Evolutionary conservation across 2,888 invertebrate genomes (phyloP).

Genomic region (Carpatolechia fugitivella): DNA sequence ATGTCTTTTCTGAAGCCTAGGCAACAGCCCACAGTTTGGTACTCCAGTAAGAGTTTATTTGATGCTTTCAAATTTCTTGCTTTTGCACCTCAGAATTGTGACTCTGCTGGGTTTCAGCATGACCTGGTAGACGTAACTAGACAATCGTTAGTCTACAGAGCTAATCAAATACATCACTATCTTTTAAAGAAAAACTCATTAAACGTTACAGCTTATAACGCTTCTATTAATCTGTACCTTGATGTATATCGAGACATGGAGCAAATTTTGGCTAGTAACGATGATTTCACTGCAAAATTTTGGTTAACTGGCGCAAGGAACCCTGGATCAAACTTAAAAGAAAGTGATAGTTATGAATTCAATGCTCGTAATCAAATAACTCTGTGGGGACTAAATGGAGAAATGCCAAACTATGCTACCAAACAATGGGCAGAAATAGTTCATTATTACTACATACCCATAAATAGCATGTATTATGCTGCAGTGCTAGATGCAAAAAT

Average conservation of each 20-base stretch:
- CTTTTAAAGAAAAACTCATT: background rate
- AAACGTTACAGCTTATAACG: slow-evolving; percentile 23
- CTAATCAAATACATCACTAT: slow-evolving; percentile 82
- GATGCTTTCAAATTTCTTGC: slow-evolving; percentile 74
- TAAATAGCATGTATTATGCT: slow-evolving; percentile 85
- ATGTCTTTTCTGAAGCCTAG: slow-evolving; percentile 82
- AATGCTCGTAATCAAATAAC: slow-evolving; percentile 91
- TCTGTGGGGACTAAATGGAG: slow-evolving; percentile 78
- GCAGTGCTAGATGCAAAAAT: slow-evolving; percentile 77
- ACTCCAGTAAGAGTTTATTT: slow-evolving; percentile 73
- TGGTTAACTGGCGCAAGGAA: slow-evolving; percentile 48
- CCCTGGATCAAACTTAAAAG: slow-evolving; percentile 21
- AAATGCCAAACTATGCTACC: slow-evolving; percentile 94
- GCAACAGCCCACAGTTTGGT: slow-evolving; percentile 84
- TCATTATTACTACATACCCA: slow-evolving; percentile 83
- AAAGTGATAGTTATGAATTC: slow-evolving; percentile 40
- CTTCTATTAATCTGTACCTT: slow-evolving; percentile 48
- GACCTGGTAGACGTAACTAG: slow-evolving; percentile 93
- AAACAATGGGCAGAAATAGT: slow-evolving; percentile 92
- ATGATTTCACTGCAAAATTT: slow-evolving; percentile 37
- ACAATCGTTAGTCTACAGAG: slow-evolving; percentile 87
- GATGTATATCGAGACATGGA: slow-evolving; percentile 35
- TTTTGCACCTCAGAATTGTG: slow-evolving; percentile 31
- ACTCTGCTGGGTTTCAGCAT: slow-evolving; percentile 78
- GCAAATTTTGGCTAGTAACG: slow-evolving; percentile 40